phyloP scores from a whole-genome alignment of 2,888 invertebrate species.

The Eueremaeus valkanovi region DNA sequence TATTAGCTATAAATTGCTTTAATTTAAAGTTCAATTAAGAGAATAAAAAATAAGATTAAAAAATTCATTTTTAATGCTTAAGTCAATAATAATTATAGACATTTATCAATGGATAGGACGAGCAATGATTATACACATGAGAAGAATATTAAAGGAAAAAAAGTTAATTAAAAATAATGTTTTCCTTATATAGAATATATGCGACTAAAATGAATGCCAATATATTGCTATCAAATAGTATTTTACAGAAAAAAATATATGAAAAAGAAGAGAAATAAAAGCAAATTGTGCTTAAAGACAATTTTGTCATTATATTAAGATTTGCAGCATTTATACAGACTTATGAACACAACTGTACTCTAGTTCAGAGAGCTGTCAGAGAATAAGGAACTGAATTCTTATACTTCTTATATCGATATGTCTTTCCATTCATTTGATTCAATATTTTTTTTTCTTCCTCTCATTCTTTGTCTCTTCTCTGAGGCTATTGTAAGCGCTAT shows the following conservation, averaged over 20 bases:
- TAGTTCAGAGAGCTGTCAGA: too few species aligned
- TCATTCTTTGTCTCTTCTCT: not conserved
- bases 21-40: too few species aligned
- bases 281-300: not conserved
- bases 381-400: too few species aligned
- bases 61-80: too few species aligned
- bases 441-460: not conserved
- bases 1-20: too few species aligned
- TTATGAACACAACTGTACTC: not conserved
- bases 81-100: conserved; percentile 1
- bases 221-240: not conserved
- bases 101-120: conserved; percentile 1
- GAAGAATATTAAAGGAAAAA: not conserved
- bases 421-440: too few species aligned
- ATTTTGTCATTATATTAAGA: not conserved
- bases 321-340: not conserved
- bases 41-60: too few species aligned
- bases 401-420: too few species aligned
- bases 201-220: not conserved
- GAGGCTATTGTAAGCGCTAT: not conserved
- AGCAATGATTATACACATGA: not conserved
- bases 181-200: not conserved
- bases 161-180: not conserved
- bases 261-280: not conserved
- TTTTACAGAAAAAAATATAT: not conserved